Base-by-base conservation (phyloP, 2,113 vertebrate genomes). In the Calonectris borealis region DNA sequence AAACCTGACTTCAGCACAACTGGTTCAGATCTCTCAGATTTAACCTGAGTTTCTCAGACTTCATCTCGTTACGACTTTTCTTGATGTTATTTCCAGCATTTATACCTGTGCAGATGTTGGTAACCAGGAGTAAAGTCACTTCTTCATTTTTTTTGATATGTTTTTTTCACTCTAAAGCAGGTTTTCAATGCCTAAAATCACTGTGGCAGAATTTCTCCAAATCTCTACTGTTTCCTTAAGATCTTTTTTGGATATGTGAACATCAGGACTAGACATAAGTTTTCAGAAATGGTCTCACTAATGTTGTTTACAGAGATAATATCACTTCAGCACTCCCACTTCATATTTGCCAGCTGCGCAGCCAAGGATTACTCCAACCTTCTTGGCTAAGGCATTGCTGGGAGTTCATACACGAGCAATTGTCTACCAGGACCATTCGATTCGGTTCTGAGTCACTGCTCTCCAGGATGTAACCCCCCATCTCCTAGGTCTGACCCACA, bases 361-460 rank as follows among this genome's bases (percentile, higher is more conserved):
- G 91, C 89, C 93, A 95, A 94, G 66, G 69, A 95, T 94, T 94
- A 87, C 95, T 94, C 86, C 86, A 96, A 27, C 69, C 91, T 69
- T 82, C 89, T 96, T 96, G 94, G 94, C 95, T 77, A 16, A 69
- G 73, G 18, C 73, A 0, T 46, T 81, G 57, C 66, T 95, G 73
- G 44, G 80, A 95, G 52, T 42, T 96, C 65, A 62, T 60, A 36
- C 15, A n/a, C 2, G 2, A 83, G 52, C 73, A 89, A 42, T 40
- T 90, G 82, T 66, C 94, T 85, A 93, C 75, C 89, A 95, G 75
- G 25, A 42, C 70, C 24, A 3, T 81, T 90, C 13, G 13, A 32
- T 60, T 48, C 1, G 21, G 26, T 87, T 91, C 71, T 93, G 96
- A 96, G 84, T 87, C 91, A 95, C 49, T 0, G 0, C 64, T 94